A percentile compares a stretch with the other conserved stretches of the same genome.
Conservation (phyloP, 1,140 invertebrate species). For the Drosophila guanche region DNA sequence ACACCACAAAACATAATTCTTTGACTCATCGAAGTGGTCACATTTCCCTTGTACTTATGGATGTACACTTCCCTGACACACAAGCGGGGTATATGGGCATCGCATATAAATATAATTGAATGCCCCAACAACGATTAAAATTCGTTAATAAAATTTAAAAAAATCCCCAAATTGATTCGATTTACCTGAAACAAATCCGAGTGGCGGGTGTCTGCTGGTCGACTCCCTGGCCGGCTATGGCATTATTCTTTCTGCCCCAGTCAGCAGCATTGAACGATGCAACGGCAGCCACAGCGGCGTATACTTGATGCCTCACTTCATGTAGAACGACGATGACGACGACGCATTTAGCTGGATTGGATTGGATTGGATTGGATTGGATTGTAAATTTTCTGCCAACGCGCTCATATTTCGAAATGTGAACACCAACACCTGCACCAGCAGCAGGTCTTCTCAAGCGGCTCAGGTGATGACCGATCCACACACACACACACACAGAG, state of each 20-base stretch:
- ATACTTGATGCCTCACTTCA: slow-evolving; percentile 55
- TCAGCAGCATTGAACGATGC: slow-evolving; percentile 48
- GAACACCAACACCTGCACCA: slow-evolving; percentile 73
- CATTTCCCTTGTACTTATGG: no score
- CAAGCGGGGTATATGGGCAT: slow-evolving; percentile 22
- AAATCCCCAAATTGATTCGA: not conserved
- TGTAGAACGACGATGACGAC: slow-evolving; percentile 15
- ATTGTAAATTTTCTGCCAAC: slow-evolving; percentile 68
- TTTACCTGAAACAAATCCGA: slow-evolving; percentile 9
- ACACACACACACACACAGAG: slow-evolving; percentile 18
- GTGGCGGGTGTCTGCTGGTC: no score
- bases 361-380: slow-evolving; percentile 37
- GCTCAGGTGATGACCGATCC: slow-evolving; percentile 66
- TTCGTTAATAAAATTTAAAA: no score
- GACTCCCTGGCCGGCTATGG: no score
- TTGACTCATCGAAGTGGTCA: slow-evolving; percentile 51
- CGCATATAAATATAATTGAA: no score
- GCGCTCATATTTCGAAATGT: slow-evolving; percentile 77
- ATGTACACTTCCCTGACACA: no score
- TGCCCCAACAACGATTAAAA: no score
- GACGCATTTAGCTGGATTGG: slow-evolving; percentile 51
- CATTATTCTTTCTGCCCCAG: slow-evolving; percentile 5
- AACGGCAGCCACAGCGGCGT: slow-evolving; percentile 64
- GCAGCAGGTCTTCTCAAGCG: slow-evolving; percentile 46
- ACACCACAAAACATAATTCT: slow-evolving; percentile 60